These are phyloP conservation scores for Lithobates sylvaticus DNA, from an alignment of 2,797 vertebrate species.

Conservation along the genomic window DNA sequence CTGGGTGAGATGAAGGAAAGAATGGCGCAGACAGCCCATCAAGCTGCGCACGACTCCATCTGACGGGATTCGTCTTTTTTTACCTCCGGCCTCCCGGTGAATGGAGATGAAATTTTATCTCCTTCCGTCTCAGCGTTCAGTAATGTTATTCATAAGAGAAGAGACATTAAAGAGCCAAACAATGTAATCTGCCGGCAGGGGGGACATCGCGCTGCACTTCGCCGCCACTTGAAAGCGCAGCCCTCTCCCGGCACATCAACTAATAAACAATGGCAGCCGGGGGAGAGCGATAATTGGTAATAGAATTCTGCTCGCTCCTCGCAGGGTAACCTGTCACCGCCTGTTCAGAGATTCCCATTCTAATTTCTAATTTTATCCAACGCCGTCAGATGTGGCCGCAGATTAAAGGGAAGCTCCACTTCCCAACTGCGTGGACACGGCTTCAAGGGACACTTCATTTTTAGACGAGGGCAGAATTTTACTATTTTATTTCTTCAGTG, in stretches of 20 bases:
- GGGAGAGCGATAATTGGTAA: conserved; percentile 13
- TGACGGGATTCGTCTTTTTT: too few species aligned
- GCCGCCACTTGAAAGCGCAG: not conserved
- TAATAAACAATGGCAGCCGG: conserved; percentile 22
- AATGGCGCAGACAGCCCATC: too few species aligned
- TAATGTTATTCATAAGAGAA: conserved; percentile 19
- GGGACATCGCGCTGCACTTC: too few species aligned
- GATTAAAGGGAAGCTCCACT: not conserved
- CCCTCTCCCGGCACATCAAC: not conserved
- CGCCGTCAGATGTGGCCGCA: not conserved
- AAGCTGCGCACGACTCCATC: too few species aligned
- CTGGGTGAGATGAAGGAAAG: too few species aligned
- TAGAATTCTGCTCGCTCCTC: not conserved
- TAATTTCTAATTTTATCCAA: not conserved
- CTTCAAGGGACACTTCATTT: too few species aligned
- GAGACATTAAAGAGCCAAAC: conserved; percentile 19
- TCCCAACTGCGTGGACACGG: too few species aligned
- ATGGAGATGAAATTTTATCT: too few species aligned
- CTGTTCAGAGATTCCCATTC: not conserved
- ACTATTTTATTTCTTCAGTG: too few species aligned
- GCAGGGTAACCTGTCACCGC: not conserved
- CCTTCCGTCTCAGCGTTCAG: not conserved
- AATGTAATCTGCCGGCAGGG: conserved; percentile 12
- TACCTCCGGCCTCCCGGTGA: not conserved
- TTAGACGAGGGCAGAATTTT: too few species aligned